A percentile compares a stretch with the other conserved stretches of the same genome.
Conservation (phyloP, 2,888 invertebrate species). For the Therioaphis trifolii region DNA sequence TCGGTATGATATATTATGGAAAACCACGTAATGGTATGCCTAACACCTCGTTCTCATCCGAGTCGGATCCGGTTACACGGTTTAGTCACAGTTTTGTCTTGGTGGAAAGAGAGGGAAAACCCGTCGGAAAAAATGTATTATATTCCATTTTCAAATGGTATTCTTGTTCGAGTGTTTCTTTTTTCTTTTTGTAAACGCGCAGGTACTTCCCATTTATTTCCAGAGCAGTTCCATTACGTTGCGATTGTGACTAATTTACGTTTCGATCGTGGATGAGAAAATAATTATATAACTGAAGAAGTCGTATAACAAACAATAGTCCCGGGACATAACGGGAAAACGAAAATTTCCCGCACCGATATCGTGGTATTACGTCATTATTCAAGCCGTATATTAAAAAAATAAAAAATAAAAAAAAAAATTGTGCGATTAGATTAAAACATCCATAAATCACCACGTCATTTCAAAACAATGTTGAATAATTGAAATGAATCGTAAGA, state of each 20-base stretch:
- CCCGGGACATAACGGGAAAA: slow-evolving; percentile 32
- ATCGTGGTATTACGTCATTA: slow-evolving; percentile 2
- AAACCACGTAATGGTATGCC: slow-evolving; percentile 42
- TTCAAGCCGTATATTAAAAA: neutral
- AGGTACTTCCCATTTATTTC: neutral
- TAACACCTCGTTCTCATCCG: slow-evolving; percentile 48
- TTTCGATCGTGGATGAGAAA: slow-evolving; percentile 40
- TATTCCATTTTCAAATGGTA: slow-evolving; percentile 25
- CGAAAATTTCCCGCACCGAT: neutral
- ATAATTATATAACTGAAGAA: slow-evolving; percentile 41
- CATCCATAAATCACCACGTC: no score
- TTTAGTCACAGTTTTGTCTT: slow-evolving; percentile 57
- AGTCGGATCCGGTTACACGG: slow-evolving; percentile 58
- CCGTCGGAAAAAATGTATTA: slow-evolving; percentile 11
- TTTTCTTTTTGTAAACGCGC: neutral
- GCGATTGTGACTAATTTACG: slow-evolving; percentile 52
- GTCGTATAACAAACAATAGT: neutral
- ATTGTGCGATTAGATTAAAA: no score
- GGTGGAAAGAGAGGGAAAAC: slow-evolving; percentile 28
- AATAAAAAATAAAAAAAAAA: no score
- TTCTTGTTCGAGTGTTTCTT: neutral
- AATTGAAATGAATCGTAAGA: no score
- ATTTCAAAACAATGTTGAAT: no score
- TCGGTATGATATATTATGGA: slow-evolving; percentile 48
- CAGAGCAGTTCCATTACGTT: slow-evolving; percentile 7